Conservation (phyloP, 2,113 vertebrate genomes). For the Nesoenas mayeri region DNA sequence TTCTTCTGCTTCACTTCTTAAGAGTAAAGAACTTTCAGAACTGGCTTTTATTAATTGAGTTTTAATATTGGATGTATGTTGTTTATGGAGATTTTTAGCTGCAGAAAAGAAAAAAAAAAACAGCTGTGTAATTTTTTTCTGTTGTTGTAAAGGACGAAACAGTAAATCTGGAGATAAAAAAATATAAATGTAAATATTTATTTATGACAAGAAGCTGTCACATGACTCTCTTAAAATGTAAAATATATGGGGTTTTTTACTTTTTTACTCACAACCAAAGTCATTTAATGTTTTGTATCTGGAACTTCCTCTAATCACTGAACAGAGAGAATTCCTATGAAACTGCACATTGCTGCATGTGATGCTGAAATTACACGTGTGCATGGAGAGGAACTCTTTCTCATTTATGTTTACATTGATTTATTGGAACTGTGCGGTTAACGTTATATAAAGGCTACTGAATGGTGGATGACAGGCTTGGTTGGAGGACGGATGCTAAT, state of each 20-base stretch:
- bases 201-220: not conserved
- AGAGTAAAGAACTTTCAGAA: not conserved
- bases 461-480: not conserved
- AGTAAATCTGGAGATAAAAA: not conserved
- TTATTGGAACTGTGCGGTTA: not conserved
- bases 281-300: not conserved
- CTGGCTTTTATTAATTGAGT: not conserved
- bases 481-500: not conserved
- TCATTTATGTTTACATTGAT: not conserved
- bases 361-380: not conserved
- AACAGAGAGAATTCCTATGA: not conserved
- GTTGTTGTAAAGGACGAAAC: not conserved
- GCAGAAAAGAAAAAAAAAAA: fast-evolving
- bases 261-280: not conserved
- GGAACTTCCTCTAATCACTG: not conserved
- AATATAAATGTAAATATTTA: not conserved
- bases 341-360: not conserved
- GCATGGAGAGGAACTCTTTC: not conserved
- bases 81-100: not conserved
- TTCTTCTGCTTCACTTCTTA: not conserved
- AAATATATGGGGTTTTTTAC: not conserved
- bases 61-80: not conserved
- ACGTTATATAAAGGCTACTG: not conserved
- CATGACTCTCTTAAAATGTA: not conserved
- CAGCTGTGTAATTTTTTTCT: not conserved